phyloP scores from a whole-genome alignment of 2,113 vertebrate genomes.

The Gnathonemus longibarbis region DNA sequence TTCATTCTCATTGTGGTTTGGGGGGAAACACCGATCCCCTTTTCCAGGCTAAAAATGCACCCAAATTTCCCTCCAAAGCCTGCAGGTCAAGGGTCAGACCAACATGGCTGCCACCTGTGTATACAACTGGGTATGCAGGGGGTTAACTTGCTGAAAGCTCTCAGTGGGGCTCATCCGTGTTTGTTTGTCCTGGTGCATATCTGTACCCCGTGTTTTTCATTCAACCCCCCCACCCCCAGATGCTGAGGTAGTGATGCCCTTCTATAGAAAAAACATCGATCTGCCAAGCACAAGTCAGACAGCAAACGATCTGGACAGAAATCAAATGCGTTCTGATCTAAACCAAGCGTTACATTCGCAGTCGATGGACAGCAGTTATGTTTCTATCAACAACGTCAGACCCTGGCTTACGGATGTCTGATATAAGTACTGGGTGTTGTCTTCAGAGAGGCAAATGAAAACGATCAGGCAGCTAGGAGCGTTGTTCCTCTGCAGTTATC shows the following conservation, averaged over 20 bases:
- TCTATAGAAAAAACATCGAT: no score
- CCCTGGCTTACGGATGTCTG: background rate
- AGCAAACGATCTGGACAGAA: background rate
- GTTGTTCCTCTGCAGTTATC: background rate
- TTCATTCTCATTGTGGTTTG: background rate
- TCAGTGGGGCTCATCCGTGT: background rate
- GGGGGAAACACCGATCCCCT: background rate
- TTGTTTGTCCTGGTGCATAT: constrained; percentile 6
- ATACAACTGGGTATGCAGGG: background rate
- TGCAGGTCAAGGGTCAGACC: background rate
- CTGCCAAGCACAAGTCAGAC: background rate
- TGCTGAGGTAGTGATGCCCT: background rate
- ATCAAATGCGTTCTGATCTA: background rate
- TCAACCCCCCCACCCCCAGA: background rate
- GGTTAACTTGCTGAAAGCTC: background rate
- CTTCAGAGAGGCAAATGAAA: background rate
- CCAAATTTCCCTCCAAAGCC: background rate
- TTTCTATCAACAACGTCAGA: background rate
- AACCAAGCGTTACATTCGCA: background rate
- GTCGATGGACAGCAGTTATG: background rate
- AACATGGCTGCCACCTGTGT: constrained; percentile 8
- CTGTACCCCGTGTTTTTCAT: background rate
- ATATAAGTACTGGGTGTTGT: background rate
- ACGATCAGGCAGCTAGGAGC: background rate
- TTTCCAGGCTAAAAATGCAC: background rate